A percentile compares a stretch with the other conserved stretches of the same genome.
These are phyloP conservation scores for Actinia equina DNA, from an alignment of 64 coral and sea anemone genomes.

Conservation along the genomic window DNA sequence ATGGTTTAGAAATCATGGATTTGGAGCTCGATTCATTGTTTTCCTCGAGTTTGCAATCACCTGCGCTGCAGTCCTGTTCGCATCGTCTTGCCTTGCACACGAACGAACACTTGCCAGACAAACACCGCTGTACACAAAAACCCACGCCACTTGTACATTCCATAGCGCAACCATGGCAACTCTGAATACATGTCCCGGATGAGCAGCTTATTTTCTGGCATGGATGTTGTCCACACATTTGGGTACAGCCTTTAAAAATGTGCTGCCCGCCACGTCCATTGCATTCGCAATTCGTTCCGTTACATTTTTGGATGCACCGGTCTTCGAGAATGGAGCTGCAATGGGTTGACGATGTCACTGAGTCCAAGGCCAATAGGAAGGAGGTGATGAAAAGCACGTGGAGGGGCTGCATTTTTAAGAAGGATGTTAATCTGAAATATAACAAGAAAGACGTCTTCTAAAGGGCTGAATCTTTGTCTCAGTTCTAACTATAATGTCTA, in stretches of 20 bases:
- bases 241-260: slow-evolving; percentile 49
- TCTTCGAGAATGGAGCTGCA: slow-evolving; percentile 15
- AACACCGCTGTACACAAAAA: slow-evolving; percentile 73
- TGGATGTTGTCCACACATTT: slow-evolving; percentile 32
- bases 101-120: slow-evolving; percentile 66
- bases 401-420: neutral
- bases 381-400: neutral
- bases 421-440: neutral
- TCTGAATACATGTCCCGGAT: slow-evolving; percentile 61
- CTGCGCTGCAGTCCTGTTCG: slow-evolving; percentile 18
- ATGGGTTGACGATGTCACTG: slow-evolving; percentile 5
- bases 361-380: slow-evolving; percentile 10
- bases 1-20: slow-evolving; percentile 23
- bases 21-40: neutral
- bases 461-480: too few species aligned
- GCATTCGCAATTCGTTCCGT: slow-evolving; percentile 54
- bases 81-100: slow-evolving; percentile 57
- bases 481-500: too few species aligned
- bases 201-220: slow-evolving; percentile 58
- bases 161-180: slow-evolving; percentile 83
- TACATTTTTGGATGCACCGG: slow-evolving; percentile 56
- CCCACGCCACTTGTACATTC: slow-evolving; percentile 50
- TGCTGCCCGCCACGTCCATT: slow-evolving; percentile 8
- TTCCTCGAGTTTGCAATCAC: slow-evolving; percentile 17
- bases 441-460: neutral